Percentiles rank a stretch among this genome's conserved stretches.
These are phyloP conservation scores for Trimorus sp. DNA, from an alignment of 2,888 invertebrate genomes.

Conservation along the genomic window DNA sequence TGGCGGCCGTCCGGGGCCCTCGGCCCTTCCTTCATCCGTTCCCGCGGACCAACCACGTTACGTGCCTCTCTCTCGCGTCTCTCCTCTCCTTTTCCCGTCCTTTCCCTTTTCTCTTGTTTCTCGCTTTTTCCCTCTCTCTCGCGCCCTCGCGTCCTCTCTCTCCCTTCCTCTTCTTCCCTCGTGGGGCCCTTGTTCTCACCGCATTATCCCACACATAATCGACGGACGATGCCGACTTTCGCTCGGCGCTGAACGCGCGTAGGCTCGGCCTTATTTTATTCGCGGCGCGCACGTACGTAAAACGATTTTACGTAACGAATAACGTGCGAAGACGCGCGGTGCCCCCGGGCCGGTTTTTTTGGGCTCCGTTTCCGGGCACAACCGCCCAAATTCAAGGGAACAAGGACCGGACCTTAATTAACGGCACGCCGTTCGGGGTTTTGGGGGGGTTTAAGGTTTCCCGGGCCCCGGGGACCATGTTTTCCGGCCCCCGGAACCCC, in stretches of 20 bases:
- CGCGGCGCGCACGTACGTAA: constrained; percentile 64
- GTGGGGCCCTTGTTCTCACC: constrained; percentile 73
- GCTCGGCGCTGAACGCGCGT: constrained; percentile 64
- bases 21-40: constrained; percentile 79
- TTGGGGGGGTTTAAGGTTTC: constrained; percentile 57
- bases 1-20: constrained; percentile 78
- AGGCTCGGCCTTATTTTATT: constrained; percentile 62
- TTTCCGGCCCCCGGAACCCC: constrained; percentile 5
- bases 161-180: constrained; percentile 59
- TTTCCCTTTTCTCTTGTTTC: constrained; percentile 74
- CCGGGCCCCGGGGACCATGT: constrained; percentile 28
- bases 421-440: constrained; percentile 25
- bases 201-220: constrained; percentile 78
- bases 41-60: constrained; percentile 78
- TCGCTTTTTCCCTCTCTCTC: constrained; percentile 70
- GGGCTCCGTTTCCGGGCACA: constrained; percentile 44
- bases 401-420: constrained; percentile 27
- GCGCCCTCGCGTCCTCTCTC: constrained; percentile 70
- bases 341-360: constrained; percentile 36
- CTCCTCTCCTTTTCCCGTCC: constrained; percentile 64
- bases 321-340: constrained; percentile 32
- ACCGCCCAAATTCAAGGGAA: constrained; percentile 21
- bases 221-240: constrained; percentile 71
- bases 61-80: constrained; percentile 73
- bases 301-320: constrained; percentile 55